Evolutionary conservation across 2,113 vertebrate genomes (phyloP).

Genomic region (Nicator chloris): DNA sequence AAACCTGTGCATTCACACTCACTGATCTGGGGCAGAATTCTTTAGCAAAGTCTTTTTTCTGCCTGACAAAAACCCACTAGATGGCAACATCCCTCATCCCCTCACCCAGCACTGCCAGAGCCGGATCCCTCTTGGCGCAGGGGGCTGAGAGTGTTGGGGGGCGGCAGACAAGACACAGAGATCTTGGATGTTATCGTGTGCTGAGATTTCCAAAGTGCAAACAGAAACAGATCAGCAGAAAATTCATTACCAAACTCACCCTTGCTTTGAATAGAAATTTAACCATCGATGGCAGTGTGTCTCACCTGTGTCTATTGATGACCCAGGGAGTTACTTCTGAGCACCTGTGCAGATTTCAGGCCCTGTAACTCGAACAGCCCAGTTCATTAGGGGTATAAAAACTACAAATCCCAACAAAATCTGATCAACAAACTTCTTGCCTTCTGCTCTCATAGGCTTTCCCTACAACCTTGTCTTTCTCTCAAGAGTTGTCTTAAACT

Average conservation of each 20-base stretch:
- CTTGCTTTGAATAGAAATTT: not conserved
- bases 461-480: not conserved
- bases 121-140: fast-evolving
- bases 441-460: not conserved
- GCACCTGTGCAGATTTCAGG: not conserved
- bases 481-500: not conserved
- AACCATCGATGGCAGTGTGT: not conserved
- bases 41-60: not conserved
- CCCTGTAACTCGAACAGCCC: not conserved
- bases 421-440: not conserved
- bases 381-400: not conserved
- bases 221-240: not conserved
- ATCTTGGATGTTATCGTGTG: not conserved
- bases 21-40: not conserved
- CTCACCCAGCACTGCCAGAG: fast-evolving
- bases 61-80: not conserved
- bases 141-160: too few species aligned
- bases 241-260: not conserved
- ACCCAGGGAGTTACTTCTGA: not conserved
- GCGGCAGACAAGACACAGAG: not conserved
- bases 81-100: constrained; percentile 8
- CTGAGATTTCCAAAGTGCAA: not conserved
- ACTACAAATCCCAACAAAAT: not conserved
- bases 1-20: not conserved
- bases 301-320: not conserved